These are phyloP conservation scores for Pachycephus smyrnensis DNA, from an alignment of 2,888 invertebrate genomes.

Conservation along the genomic window DNA sequence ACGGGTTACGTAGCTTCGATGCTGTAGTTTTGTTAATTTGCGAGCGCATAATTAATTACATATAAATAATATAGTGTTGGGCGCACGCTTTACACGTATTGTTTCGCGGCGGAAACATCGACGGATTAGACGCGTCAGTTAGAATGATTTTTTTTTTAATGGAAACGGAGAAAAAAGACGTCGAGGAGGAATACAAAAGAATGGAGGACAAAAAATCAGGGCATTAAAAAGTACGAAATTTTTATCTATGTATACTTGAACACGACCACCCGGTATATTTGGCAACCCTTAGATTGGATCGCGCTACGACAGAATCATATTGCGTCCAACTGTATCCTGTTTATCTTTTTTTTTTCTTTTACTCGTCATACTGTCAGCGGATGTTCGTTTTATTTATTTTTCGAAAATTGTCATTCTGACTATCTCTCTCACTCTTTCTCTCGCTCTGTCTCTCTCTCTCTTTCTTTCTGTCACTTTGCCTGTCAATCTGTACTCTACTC, in stretches of 20 bases:
- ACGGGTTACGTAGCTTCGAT: background rate
- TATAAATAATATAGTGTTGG: background rate
- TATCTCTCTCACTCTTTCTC: constrained; percentile 28
- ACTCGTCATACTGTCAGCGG: background rate
- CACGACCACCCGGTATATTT: background rate
- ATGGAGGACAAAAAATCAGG: too few species aligned
- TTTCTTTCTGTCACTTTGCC: constrained; percentile 45
- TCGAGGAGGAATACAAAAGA: too few species aligned
- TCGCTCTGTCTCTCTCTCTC: constrained; percentile 59
- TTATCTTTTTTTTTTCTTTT: background rate
- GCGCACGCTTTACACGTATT: background rate
- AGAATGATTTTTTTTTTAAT: background rate
- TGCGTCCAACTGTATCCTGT: background rate
- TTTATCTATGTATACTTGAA: background rate
- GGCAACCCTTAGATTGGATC: background rate
- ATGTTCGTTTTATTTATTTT: background rate
- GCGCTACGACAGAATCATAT: background rate
- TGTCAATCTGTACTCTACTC: constrained; percentile 21
- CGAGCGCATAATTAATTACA: background rate
- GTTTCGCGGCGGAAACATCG: background rate
- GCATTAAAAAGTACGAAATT: background rate
- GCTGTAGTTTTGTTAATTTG: background rate
- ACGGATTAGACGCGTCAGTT: constrained; percentile 20
- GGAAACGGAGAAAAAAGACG: too few species aligned
- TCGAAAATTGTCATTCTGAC: constrained; percentile 37